Base-by-base conservation (phyloP, 2,888 invertebrate genomes). In the Poecilus cupreus region DNA sequence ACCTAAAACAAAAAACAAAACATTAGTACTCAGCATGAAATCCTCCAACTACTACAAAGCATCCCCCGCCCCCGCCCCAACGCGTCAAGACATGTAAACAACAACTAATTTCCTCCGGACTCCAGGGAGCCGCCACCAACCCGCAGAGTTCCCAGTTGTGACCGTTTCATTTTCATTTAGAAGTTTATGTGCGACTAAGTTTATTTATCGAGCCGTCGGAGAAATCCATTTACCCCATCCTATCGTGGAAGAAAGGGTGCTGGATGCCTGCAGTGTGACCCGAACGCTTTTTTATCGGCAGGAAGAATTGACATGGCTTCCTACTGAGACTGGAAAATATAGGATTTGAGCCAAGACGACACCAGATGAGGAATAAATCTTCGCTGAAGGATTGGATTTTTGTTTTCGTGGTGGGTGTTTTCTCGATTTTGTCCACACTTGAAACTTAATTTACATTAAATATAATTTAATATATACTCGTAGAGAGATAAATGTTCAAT, bases 141-240 rank as follows among this genome's bases (percentile, higher is more conserved):
- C 43, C 43, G 43, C 43, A 43, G 13, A 13, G n/a, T 51, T 51
- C 51, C 16, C 8, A 13, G 51, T 18, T 20, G 16, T 20, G 64
- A 68, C 10, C 64, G 37, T 32, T 68, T 68, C 64, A 46, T 49
- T 74, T 74, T 74, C 51, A 74, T 74, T 74, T 74, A 39, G 74
- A 74, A 64, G 64, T 64, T 64, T 64, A 64, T 64, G 26, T 64
- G 18, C 64, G 26, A 22, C 8, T 16, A 26, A 51, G 16, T 74
- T 74, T 74, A 49, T 74, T 74, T 51, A 74, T 74, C 26, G 13
- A 49, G 32, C n/a, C 20, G 18, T 16, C 51, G 2, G 32, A n/a
- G 32, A 64, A 32, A 64, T 64, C 32, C 64, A 64, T 64, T 32
- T 64, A 37, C 32, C 32, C 32, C 32, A 32, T 32, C 32, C 32